phyloP scores from a whole-genome alignment of 2,113 vertebrate genomes.

The Atlantisia rogersi region DNA sequence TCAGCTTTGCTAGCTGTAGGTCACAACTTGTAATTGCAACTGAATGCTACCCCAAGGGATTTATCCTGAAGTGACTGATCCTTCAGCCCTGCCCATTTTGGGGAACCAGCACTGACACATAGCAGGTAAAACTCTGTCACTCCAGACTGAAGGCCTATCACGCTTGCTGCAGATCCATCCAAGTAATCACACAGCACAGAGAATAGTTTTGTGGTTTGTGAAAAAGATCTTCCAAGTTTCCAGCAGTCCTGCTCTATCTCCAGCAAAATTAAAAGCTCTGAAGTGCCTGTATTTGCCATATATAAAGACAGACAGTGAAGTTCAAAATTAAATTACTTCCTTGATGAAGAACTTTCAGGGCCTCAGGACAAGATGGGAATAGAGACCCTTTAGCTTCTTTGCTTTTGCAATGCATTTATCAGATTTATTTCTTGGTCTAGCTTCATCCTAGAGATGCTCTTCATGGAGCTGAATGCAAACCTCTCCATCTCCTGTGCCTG shows the following conservation, averaged over 20 bases:
- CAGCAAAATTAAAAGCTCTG: neutral
- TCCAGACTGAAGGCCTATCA: neutral
- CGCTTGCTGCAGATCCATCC: neutral
- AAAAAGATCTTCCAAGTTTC: neutral
- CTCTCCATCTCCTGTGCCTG: neutral
- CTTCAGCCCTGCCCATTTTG: neutral
- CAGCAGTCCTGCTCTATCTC: neutral
- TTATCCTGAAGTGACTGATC: neutral
- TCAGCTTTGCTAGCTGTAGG: neutral
- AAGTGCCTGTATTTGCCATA: neutral
- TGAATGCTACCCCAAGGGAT: neutral
- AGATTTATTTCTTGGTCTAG: neutral
- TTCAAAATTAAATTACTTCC: neutral
- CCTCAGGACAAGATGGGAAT: neutral
- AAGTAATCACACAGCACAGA: neutral
- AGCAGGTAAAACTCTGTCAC: neutral
- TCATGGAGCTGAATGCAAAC: neutral
- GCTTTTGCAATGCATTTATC: neutral
- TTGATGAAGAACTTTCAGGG: neutral
- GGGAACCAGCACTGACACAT: rapidly evolving
- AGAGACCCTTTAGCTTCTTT: neutral
- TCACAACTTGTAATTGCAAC: neutral
- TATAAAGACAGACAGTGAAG: neutral
- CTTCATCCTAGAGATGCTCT: neutral
- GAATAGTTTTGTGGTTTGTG: neutral